These are phyloP conservation scores for silkworm (Bombyx mori) DNA, from an alignment of 1,140 invertebrate species.

Conservation along the genomic window DNA sequence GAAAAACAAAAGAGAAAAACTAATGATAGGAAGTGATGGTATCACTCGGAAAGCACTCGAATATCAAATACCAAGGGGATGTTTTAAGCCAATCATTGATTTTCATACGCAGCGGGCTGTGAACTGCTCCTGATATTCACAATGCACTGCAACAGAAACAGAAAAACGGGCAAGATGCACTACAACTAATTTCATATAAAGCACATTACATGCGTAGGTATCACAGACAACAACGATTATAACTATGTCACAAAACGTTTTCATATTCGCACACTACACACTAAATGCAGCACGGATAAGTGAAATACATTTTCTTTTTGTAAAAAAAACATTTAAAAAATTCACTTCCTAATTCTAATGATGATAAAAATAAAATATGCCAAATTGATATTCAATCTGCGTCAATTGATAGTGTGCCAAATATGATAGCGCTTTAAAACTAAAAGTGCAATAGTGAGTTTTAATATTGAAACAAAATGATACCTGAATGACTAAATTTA, in stretches of 20 bases:
- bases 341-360: background rate
- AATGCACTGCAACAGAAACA: slow-evolving; percentile 63
- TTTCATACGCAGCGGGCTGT: slow-evolving; percentile 39
- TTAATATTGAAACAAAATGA: background rate
- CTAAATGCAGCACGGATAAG: background rate
- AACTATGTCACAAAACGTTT: background rate
- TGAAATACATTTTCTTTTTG: background rate
- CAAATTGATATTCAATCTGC: too few species aligned
- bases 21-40: slow-evolving; percentile 7
- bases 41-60: slow-evolving; percentile 6
- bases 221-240: background rate
- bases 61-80: background rate
- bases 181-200: slow-evolving; percentile 31
- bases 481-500: background rate
- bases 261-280: background rate
- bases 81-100: slow-evolving; percentile 32
- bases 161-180: slow-evolving; percentile 60
- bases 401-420: too few species aligned
- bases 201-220: slow-evolving; percentile 12
- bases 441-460: background rate
- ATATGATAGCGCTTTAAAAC: too few species aligned
- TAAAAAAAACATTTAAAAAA: background rate
- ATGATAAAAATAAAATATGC: too few species aligned
- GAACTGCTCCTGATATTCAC: slow-evolving; percentile 55
- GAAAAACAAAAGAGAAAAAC: slow-evolving; percentile 5